Conservation (phyloP, 2,113 vertebrate species). For the Eublepharis macularius region DNA sequence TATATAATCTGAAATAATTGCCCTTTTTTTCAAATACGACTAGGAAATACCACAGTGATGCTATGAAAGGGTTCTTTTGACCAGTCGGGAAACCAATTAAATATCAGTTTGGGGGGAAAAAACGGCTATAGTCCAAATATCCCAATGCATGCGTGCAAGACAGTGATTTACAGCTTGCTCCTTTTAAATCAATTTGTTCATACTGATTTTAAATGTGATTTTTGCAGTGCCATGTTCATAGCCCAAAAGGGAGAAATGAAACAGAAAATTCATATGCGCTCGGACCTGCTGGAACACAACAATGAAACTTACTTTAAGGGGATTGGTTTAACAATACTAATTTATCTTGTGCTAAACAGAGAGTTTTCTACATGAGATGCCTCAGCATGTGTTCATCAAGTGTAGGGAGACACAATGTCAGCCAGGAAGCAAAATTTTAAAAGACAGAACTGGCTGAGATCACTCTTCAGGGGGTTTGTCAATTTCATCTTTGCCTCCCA, state of each 20-base stretch:
- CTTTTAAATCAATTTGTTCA: not conserved
- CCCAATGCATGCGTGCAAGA: not conserved
- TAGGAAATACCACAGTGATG: not conserved
- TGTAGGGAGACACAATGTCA: too few relatives aligned
- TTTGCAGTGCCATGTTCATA: not conserved
- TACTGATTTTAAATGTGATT: not conserved
- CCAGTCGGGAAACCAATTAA: not conserved
- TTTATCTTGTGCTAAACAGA: not conserved
- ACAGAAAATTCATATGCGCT: not conserved
- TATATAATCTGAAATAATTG: conserved; percentile 44
- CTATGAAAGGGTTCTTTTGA: not conserved
- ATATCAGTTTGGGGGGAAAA: not conserved
- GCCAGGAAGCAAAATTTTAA: too few relatives aligned
- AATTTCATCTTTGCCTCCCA: too few relatives aligned
- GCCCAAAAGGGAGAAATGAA: not conserved
- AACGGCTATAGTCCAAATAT: not conserved
- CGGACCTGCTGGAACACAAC: not conserved
- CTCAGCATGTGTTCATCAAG: too few relatives aligned
- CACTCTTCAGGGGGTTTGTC: too few relatives aligned
- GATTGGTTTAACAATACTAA: not conserved
- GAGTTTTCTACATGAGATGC: too few relatives aligned
- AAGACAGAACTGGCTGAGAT: too few relatives aligned
- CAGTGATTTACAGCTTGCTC: not conserved
- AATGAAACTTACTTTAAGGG: not conserved
- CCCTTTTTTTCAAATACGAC: conserved; percentile 16